Base-by-base conservation (phyloP, 2,888 invertebrate genomes). In the Gari tellinella region DNA sequence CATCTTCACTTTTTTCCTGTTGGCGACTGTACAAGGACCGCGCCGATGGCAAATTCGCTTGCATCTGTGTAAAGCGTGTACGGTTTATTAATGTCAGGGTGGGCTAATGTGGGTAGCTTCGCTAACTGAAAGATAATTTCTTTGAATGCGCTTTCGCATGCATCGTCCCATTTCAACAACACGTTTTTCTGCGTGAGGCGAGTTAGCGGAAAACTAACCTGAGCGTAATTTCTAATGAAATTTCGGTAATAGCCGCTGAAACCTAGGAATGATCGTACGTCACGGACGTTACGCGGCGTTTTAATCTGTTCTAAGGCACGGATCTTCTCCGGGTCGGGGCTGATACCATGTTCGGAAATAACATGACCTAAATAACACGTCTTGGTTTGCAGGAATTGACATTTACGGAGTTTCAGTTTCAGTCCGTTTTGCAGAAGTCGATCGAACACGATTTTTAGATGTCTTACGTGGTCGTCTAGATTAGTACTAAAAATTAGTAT, bases 221-320 rank as follows among this genome's bases (percentile, higher is more conserved):
- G 5, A 5, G 52, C 37, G 15, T 68, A 77, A 40, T 74, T 66
- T 4, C 73, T 72, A 23, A 79, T 61, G 25, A 70, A 81, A 14
- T 75, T 40, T 10, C 76, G 17, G 26, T 80, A 79, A 26, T 77
- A 80, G 14, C 61, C 65, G 19, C 53, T 63, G 72, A 81, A 72
- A 12, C 81, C 81, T 5, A 81, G 55, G 48, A 79, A 76, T 2
- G 55, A 38, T 15, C 79, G 19, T 10, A 75, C 69, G 43, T 79
- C 79, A 17, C 53, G 58, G 10, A 75, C 74, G 17, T 46, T 48
- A n/a, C 31, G 57, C 3, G 65, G 65, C 7, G n/a, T 43, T 1
- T 51, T 37, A 4, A 65, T 15, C 25, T 26, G 15, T 14, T 25
- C 52, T 37, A 65, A 57, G 3, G 43, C 51, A 1, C 51, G 51